Percentiles rank a stretch among this genome's conserved stretches.
These are phyloP conservation scores for Microcebus griseorufus DNA, from an alignment of 2,113 vertebrate species.

Conservation along the genomic window DNA sequence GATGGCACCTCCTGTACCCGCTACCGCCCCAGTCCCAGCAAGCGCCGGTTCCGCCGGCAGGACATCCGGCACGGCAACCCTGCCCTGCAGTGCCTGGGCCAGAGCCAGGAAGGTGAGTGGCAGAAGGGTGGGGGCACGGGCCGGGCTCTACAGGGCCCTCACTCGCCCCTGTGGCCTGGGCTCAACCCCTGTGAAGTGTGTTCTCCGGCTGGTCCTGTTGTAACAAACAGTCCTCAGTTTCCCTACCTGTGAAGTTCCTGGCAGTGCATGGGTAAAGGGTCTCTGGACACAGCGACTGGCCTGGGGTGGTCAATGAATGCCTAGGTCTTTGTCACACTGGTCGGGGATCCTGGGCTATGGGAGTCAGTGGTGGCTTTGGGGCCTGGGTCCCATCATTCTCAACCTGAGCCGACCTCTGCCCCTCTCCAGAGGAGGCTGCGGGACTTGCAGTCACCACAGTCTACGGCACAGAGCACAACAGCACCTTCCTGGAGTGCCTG, in stretches of 20 bases:
- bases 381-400: neutral
- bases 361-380: neutral
- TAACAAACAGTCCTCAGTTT: neutral
- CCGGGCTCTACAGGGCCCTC: neutral
- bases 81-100: conserved; percentile 91
- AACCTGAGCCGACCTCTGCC: neutral
- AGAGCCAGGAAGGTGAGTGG: conserved; percentile 90
- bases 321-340: neutral
- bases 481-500: conserved; percentile 95
- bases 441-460: conserved; percentile 88
- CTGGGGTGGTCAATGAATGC: no score
- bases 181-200: neutral
- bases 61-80: conserved; percentile 90
- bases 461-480: conserved; percentile 94
- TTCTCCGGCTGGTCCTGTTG: neutral
- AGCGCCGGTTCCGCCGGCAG: conserved; percentile 92
- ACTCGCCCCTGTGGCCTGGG: neutral
- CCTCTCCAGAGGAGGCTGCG: conserved; percentile 85
- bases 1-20: conserved; percentile 90
- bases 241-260: neutral
- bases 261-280: neutral
- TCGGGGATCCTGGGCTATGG: neutral
- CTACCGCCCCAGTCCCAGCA: conserved; percentile 85
- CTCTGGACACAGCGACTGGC: neutral
- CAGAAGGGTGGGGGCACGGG: accelerated